Percentiles rank a stretch among this genome's conserved stretches.
phyloP scores from a whole-genome alignment of 2,113 vertebrate genomes.

The Loxodonta africana region DNA sequence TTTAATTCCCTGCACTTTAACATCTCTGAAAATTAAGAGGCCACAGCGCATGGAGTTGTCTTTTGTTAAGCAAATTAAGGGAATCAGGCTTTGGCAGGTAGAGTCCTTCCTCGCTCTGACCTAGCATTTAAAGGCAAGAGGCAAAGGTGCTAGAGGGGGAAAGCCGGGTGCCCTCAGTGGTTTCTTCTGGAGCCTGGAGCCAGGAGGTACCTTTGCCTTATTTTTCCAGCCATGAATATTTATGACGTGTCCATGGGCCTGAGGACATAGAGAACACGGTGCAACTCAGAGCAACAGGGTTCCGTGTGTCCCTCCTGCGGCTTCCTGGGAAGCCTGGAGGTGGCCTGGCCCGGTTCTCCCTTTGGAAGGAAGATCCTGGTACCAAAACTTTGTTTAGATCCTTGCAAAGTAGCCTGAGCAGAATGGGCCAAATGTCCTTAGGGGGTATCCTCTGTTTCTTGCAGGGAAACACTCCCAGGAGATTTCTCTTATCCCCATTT shows the following conservation, averaged over 20 bases:
- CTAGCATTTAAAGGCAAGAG: background rate
- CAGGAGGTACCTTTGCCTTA: accelerated
- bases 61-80: conserved; percentile 80
- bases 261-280: background rate
- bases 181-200: background rate
- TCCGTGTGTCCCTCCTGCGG: accelerated
- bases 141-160: background rate
- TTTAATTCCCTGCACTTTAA: conserved; percentile 84
- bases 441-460: background rate
- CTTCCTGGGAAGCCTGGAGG: background rate
- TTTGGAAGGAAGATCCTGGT: background rate
- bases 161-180: background rate
- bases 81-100: conserved; percentile 48
- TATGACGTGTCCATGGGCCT: background rate
- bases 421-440: background rate
- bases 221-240: conserved; percentile 47
- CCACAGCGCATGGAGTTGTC: conserved; percentile 73
- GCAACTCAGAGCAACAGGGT: background rate
- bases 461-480: background rate
- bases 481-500: background rate
- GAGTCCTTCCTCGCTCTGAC: background rate
- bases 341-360: background rate
- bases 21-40: conserved; percentile 82
- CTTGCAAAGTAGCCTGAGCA: background rate
- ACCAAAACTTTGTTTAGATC: background rate